Conservation (phyloP, 2,888 invertebrate species). For the Adela reaumurella region DNA sequence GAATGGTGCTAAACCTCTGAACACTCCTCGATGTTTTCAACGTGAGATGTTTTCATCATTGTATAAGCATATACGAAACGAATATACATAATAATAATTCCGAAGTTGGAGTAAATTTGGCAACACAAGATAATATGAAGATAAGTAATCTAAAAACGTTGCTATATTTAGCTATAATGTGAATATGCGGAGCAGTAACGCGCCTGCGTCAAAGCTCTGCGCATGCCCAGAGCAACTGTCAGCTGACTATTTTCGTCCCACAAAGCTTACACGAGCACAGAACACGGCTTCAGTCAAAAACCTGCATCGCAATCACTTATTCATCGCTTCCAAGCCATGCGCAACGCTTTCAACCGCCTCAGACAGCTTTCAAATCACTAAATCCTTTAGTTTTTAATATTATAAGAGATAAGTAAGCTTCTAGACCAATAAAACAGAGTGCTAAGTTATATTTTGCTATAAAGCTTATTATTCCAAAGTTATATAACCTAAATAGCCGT, state of each 20-base stretch:
- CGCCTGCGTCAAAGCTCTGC: constrained; percentile 31
- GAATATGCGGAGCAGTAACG: constrained; percentile 1
- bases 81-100: too few relatives aligned
- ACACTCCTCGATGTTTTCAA: too few relatives aligned
- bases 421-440: not conserved
- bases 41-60: too few relatives aligned
- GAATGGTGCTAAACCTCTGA: too few relatives aligned
- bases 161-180: too few relatives aligned
- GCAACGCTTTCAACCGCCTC: not conserved
- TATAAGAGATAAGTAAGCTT: not conserved
- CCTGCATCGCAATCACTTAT: constrained; percentile 3
- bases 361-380: not conserved
- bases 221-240: constrained; percentile 37
- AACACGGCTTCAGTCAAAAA: constrained; percentile 11
- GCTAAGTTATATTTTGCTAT: not conserved
- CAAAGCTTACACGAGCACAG: constrained; percentile 21
- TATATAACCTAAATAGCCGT: not conserved
- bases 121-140: too few relatives aligned
- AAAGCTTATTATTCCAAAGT: constrained; percentile 10
- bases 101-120: too few relatives aligned
- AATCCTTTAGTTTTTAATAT: not conserved
- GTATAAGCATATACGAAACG: too few relatives aligned
- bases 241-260: constrained; percentile 40
- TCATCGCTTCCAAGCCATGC: constrained; percentile 1
- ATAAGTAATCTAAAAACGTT: too few relatives aligned